Evolutionary conservation across 2,113 vertebrate genomes (phyloP), one percentile per base, ranked within the genome.

Genomic region (Panthera uncia): DNA sequence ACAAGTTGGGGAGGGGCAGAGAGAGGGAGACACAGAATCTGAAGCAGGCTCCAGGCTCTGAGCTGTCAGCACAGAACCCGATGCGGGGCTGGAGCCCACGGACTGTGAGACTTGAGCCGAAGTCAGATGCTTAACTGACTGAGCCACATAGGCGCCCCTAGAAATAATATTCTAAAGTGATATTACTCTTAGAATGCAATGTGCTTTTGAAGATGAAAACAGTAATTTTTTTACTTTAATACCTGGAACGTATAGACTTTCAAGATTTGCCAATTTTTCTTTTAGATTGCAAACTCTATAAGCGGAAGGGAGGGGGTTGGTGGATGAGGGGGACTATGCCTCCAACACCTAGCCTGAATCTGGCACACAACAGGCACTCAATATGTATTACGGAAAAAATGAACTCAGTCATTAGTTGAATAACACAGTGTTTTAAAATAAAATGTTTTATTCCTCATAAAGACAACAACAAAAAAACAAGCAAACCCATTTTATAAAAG

Each of bases 191-290:
- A 65, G 69, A 73, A 52, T 36, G 52, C 27, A 29, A 69, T 52
- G 33, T 68, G 18, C 66, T 94, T 94, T 82, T 94, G 94, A 65
- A 94, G 95, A 92, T 61, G 55, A 92, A 96, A 81, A 84, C 31
- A 38, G 1, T 45, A 80, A 29, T 48, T 57, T 16, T 81, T 90
- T 85, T 65, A 63, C 21, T 93, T 74, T 41, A 69, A 9, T 87
- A 27, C 90, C 12, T 84, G 65, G 45, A 45, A 48, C 65, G 36
- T 15, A 48, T 65, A 76, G 18, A 41, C 38, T 29, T n/a, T 80
- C 14, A 78, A 73, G 63, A 73, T 92, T 73, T 84, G 21, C 33
- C 85, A 38, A 63, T 89, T 14, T 19, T 31, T 25, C 25, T 68
- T 73, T 85, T 68, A 79, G 69, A 57, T 15, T 80, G 16, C 41